phyloP scores from a whole-genome alignment of 37 sponge, comb jelly and placozoan species.

The Chondrosia reniformis region DNA sequence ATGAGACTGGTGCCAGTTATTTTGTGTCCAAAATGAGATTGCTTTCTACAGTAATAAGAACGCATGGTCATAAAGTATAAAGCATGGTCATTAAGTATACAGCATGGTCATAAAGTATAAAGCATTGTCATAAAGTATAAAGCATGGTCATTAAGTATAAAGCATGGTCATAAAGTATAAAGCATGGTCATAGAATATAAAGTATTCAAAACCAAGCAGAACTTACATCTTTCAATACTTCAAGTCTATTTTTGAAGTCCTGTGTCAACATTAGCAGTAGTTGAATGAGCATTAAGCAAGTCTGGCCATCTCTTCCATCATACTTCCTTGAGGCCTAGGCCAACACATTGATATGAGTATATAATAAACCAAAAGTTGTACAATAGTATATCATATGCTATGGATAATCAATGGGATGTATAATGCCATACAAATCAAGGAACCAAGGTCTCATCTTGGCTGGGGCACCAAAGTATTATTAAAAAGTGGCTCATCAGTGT shows the following conservation, averaged over 20 bases:
- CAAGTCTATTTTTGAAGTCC: conserved; percentile 52
- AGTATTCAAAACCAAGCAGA: background rate
- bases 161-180: background rate
- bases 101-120: background rate
- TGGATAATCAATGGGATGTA: too few species aligned
- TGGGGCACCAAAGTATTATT: too few species aligned
- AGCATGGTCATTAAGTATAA: background rate
- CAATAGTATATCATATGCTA: too few species aligned
- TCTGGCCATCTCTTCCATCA: conserved; percentile 31
- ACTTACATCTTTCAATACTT: conserved; percentile 44
- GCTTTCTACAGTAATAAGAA: conserved; percentile 1
- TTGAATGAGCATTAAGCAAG: conserved; percentile 44
- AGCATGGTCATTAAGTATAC: background rate
- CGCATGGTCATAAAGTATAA: background rate
- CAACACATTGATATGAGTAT: background rate
- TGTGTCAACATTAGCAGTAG: conserved; percentile 35
- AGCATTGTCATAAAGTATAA: background rate
- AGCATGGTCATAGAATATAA: background rate
- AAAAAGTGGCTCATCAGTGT: too few species aligned
- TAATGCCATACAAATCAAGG: too few species aligned
- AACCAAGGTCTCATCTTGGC: too few species aligned
- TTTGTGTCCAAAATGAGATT: background rate
- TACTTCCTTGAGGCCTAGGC: conserved; percentile 7
- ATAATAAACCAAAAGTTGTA: too few species aligned
- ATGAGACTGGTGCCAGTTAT: background rate